Conservation (phyloP, 1,140 invertebrate genomes). For the Drosophila pachea region DNA sequence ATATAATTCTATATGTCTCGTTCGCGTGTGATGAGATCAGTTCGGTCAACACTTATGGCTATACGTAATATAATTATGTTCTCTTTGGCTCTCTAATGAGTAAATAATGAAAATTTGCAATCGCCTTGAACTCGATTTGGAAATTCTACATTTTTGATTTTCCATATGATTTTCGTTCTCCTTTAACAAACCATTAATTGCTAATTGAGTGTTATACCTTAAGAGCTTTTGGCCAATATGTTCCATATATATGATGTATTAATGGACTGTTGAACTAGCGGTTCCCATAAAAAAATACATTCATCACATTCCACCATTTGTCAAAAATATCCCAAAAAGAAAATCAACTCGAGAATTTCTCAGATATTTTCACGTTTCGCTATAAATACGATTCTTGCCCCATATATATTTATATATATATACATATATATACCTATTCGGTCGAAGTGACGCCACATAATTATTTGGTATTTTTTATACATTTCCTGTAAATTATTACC, state of each 20-base stretch:
- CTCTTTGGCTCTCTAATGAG: constrained; percentile 2
- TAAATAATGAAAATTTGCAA: constrained; percentile 15
- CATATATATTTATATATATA: constrained; percentile 35
- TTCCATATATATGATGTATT: constrained; percentile 9
- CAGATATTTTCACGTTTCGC: constrained; percentile 52
- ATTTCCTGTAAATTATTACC: constrained; percentile 34
- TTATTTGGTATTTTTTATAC: too few species aligned
- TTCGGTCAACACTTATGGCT: constrained; percentile 58
- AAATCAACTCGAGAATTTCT: constrained; percentile 17
- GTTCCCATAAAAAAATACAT: constrained; percentile 7
- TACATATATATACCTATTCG: constrained; percentile 22
- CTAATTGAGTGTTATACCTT: constrained; percentile 28
- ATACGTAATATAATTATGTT: constrained; percentile 19
- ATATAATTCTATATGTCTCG: constrained; percentile 44
- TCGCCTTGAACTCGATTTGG: not conserved
- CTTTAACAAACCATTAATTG: constrained; percentile 2
- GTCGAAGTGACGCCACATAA: constrained; percentile 19
- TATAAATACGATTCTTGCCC: constrained; percentile 56
- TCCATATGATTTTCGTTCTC: too few species aligned
- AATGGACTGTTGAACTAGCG: constrained; percentile 4
- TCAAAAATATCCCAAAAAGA: not conserved
- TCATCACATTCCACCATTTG: constrained; percentile 3
- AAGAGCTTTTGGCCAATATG: constrained; percentile 6
- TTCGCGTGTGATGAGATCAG: constrained; percentile 72
- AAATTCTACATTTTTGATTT: constrained; percentile 13